Base-by-base conservation (phyloP, 2,797 vertebrate genomes). In the Notamacropus eugenii region DNA sequence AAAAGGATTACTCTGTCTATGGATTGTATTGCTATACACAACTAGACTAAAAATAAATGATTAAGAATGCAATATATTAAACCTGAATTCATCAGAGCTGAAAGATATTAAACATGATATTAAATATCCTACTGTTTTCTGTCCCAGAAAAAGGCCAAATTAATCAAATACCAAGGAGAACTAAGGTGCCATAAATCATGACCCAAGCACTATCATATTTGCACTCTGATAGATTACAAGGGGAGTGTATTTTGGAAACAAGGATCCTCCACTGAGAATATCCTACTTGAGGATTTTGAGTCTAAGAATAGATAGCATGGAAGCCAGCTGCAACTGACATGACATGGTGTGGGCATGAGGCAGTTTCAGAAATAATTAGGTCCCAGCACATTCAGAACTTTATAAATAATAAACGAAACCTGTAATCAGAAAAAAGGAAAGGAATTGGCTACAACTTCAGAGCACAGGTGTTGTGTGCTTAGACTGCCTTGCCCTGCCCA, bases 301-400 rank as follows among this genome's bases (percentile, higher is more conserved):
- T 87, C 94, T 95, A 95, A 97, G 94, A 97, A 96, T 96, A 97
- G 96, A 22, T 56, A 93, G 90, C 55, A 95, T 92, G 94, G 57
- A 40, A 97, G 91, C 93, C 97, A 97, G 94, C 93, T 97, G 96
- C 95, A 97, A 93, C 91, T 93, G 95, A 94, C 90, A 92, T 93
- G 96, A 56, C 90, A 93, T 29, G 27, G 82, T 93, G 93, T 90
- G 50, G 57, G 67, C 40, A 87, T 95, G 91, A 67, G 62, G 82
- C 56, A 94, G 90, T 96, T 97, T 96, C 95, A 97, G 92, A 97
- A 96, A 97, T 98, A 97, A 98, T 97, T 97, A 98, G 96, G 95
- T 97, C 97, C 95, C 95, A 93, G 91, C 95, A 97, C 96, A 97
- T 97, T 97, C 95, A 94, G 93, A 96, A 92, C 62, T 56, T 96